These are phyloP conservation scores for Acleris emargana DNA, from an alignment of 2,888 invertebrate species.

Conservation along the genomic window DNA sequence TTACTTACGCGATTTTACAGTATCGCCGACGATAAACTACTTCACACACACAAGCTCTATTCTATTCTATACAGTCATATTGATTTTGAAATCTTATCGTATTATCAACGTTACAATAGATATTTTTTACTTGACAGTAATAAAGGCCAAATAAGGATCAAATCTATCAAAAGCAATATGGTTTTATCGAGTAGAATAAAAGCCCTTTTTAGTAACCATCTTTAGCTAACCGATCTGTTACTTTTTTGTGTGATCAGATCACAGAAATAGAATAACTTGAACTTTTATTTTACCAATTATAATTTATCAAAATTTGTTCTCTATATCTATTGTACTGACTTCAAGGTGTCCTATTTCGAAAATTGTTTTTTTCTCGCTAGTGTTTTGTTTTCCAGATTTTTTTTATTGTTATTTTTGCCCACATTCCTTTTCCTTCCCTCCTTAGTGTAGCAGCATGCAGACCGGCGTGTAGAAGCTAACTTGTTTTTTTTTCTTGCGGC, in stretches of 20 bases:
- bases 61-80: too few species aligned
- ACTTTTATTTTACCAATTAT: not conserved
- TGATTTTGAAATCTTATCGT: too few species aligned
- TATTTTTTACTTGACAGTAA: too few species aligned
- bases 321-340: not conserved
- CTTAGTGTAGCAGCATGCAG: slow-evolving; percentile 57
- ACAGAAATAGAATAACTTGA: slow-evolving; percentile 9
- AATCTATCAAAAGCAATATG: too few species aligned
- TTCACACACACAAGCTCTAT: too few species aligned
- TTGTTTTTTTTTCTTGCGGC: slow-evolving; percentile 59
- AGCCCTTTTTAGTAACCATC: not conserved
- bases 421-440: slow-evolving; percentile 38
- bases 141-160: too few species aligned
- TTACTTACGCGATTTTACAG: too few species aligned
- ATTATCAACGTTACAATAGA: too few species aligned
- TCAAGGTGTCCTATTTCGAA: slow-evolving; percentile 4
- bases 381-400: slow-evolving; percentile 59
- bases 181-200: too few species aligned
- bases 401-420: slow-evolving; percentile 51
- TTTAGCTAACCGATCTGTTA: not conserved
- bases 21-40: too few species aligned
- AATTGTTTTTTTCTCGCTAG: slow-evolving; percentile 47
- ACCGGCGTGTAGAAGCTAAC: slow-evolving; percentile 48
- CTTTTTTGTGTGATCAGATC: not conserved
- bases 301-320: not conserved